Evolutionary conservation across 2,113 vertebrate genomes (phyloP).

Genomic region (Cephalopholis sonnerati): DNA sequence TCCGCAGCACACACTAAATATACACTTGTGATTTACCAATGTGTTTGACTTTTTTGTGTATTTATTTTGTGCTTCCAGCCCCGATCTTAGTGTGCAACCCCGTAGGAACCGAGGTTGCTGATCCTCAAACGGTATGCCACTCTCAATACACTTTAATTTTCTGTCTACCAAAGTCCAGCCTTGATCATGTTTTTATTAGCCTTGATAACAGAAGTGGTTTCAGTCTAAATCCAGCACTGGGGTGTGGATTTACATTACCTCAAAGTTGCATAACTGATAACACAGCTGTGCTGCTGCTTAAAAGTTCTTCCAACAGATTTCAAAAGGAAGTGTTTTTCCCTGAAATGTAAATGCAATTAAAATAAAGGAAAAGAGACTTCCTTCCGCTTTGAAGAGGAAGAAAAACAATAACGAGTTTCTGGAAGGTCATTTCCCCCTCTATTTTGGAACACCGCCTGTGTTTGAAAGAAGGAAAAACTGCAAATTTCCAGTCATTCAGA

Average conservation of each 20-base stretch:
- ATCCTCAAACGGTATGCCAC: conserved; percentile 85
- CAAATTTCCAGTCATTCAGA: conserved; percentile 17
- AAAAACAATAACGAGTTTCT: conserved; percentile 34
- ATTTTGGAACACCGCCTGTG: conserved; percentile 10
- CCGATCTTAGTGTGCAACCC: conserved; percentile 83
- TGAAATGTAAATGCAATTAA: conserved; percentile 55
- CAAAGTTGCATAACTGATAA: conserved; percentile 26
- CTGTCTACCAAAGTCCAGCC: background rate
- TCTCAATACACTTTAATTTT: background rate
- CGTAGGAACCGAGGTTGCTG: conserved; percentile 82
- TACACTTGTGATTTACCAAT: too few relatives aligned
- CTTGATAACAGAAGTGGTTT: conserved; percentile 26
- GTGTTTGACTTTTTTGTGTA: conserved; percentile 10
- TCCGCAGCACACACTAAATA: background rate
- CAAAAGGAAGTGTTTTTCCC: conserved; percentile 56
- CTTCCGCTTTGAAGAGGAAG: conserved; percentile 56
- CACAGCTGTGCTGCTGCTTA: conserved; percentile 1
- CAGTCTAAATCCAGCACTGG: conserved; percentile 16
- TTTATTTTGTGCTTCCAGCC: conserved; percentile 56
- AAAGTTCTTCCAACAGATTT: conserved; percentile 23
- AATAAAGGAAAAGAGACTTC: conserved; percentile 74
- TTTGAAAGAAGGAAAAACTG: conserved; percentile 14
- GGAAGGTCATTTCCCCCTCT: background rate
- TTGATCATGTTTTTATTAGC: conserved; percentile 16
- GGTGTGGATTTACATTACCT: conserved; percentile 33